Base-by-base conservation (phyloP, 2,797 vertebrate genomes). In the Arctocebus calabarensis region DNA sequence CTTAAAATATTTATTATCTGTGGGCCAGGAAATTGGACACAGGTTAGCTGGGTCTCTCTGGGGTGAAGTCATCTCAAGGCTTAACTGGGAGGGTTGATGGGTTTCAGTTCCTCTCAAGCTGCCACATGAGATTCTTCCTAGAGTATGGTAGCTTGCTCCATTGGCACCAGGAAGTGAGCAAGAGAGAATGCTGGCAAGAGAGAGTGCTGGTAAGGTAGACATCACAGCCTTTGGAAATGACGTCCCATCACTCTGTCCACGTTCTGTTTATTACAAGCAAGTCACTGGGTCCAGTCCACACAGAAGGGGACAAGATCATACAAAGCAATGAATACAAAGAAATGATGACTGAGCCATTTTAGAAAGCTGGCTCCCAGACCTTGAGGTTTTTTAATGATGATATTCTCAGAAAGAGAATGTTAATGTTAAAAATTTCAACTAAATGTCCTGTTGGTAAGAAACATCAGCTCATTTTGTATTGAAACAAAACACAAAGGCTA, bases 401-500 rank as follows among this genome's bases (percentile, higher is more conserved):
- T 77, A 86, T 57, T 94, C 77, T 93, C 75, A 94, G 61, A 45
- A 88, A 94, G 59, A 94, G 29, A 92, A 77, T 82, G n/a, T 84
- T 91, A 81, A 83, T 71, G 85, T 87, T 70, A 97, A 92, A 34
- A 10, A 74, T 32, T 92, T 88, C 10, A 87, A 71, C 73, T 87
- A 92, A 85, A 66, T 48, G 7, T 62, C 75, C 1, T 81, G 74
- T 84, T 90, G 79, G 90, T 93, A 88, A 92, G 90, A 84, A 96
- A 81, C 48, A 19, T 17, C 40, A 71, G 14, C 84, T 93, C n/a
- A 92, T 85, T 95, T 90, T 90, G 34, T 77, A 68, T 82, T 75
- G 32, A 94, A 93, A 95, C 55, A 66, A 84, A 88, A 94, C 87
- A 6, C 23, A 74, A 94, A 88, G 40, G 32, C 74, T 91, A 94